Base-by-base conservation (phyloP, 2,888 invertebrate genomes). In the Clivina fossor region DNA sequence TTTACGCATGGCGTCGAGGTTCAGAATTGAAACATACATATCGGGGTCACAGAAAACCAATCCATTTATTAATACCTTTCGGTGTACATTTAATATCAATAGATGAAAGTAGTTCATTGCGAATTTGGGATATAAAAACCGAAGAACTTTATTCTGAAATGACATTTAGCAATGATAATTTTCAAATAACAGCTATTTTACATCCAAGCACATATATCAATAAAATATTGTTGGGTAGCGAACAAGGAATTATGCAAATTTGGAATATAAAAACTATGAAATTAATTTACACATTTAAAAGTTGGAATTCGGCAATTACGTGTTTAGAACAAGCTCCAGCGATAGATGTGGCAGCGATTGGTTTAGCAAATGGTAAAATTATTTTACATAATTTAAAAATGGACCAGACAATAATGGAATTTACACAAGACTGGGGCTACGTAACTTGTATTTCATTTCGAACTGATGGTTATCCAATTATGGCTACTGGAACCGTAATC, bases 121-220 rank as follows among this genome's bases (percentile, higher is more conserved):
- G 84, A 73, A 80, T 95, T 19, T 97, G 94, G 88, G 86, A 93
- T 67, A 88, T 93, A 15, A 83, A 85, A 64, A 79, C 83, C 0
- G 88, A 89, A 73, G 80, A 83, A 56, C 70, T 84, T 30, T 80
- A 83, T 62, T 69, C 86, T 19, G 88, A 90, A 66, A 71, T 90
- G 1, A 79, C 77, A 4, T 90, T 91, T 65, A 78, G 82, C 53
- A 77, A 78, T 9, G 73, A 78, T 0, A 74, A 76, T n/a, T 97
- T 97, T 69, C 78, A 83, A 64, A 84, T 97, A 22, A 86, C 89
- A 0, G 78, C 90, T 0, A 61, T 96, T n/a, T 77, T 89, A 54
- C 99, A 99, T 78, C 99, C 98, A 0, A 86, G 84, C 18, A 93
- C 97, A 0, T 99, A 98, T 71, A 73, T 95, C 11, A 98, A 99